These are phyloP conservation scores for Pluvialis apricaria DNA, from an alignment of 2,113 vertebrate genomes.

Conservation along the genomic window DNA sequence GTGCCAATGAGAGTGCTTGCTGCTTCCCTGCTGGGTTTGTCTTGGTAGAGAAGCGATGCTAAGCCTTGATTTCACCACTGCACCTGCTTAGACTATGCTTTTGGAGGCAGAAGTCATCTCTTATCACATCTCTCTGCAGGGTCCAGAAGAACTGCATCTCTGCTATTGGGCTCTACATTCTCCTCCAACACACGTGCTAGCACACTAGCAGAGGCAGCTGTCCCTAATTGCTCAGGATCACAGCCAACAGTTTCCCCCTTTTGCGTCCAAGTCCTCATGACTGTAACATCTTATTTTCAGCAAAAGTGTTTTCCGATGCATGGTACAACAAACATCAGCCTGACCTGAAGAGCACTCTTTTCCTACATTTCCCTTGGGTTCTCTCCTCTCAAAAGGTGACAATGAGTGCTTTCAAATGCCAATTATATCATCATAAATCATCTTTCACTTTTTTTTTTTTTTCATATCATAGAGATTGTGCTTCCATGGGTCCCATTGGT, in stretches of 20 bases:
- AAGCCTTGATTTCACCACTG: background rate
- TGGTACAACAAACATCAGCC: background rate
- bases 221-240: background rate
- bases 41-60: background rate
- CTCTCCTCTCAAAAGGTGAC: background rate
- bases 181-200: background rate
- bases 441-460: background rate
- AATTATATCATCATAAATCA: background rate
- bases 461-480: background rate
- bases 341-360: background rate
- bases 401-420: background rate
- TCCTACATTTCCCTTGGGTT: background rate
- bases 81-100: background rate
- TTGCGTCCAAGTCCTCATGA: constrained; percentile 29
- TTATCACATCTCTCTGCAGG: background rate
- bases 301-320: background rate
- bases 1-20: rapidly evolving
- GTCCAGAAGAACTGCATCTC: background rate
- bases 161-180: background rate
- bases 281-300: constrained; percentile 23
- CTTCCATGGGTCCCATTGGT: background rate
- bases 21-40: background rate
- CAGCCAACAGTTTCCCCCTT: constrained; percentile 9
- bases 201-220: background rate
- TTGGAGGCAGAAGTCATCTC: background rate